phyloP scores from a whole-genome alignment of 2,888 invertebrate genomes.

The Tetramorium bicarinatum region DNA sequence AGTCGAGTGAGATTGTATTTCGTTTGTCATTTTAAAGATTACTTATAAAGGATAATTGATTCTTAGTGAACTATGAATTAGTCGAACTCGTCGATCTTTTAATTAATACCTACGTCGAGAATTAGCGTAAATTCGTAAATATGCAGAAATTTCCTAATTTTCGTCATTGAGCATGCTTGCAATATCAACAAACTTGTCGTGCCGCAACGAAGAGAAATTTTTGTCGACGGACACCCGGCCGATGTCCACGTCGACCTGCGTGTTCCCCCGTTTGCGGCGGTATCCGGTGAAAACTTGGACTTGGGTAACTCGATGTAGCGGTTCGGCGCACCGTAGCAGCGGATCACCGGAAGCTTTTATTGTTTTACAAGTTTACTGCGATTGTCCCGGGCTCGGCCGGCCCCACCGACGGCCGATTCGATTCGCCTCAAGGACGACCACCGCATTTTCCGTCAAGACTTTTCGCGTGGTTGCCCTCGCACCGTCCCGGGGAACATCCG shows the following conservation, averaged over 20 bases:
- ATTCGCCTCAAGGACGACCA: constrained; percentile 73
- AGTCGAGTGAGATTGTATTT: not conserved
- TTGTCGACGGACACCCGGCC: not conserved
- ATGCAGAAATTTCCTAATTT: not conserved
- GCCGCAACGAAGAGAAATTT: constrained; percentile 28
- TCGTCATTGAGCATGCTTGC: too few relatives aligned
- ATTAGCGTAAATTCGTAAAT: not conserved
- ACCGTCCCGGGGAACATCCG: not conserved
- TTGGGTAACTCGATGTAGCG: constrained; percentile 78
- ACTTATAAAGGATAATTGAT: not conserved
- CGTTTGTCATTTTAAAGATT: not conserved
- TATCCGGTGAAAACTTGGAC: constrained; percentile 74
- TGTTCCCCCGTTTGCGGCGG: constrained; percentile 57
- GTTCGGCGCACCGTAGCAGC: constrained; percentile 73
- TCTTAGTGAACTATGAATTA: not conserved
- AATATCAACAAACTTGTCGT: not conserved
- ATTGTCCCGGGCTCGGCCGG: constrained; percentile 52
- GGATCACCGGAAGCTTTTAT: constrained; percentile 85
- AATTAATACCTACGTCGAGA: not conserved
- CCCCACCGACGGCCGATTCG: constrained; percentile 78
- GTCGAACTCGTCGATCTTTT: not conserved
- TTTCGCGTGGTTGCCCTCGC: constrained; percentile 57
- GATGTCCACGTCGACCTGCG: constrained; percentile 43
- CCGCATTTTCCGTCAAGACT: constrained; percentile 64
- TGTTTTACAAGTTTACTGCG: constrained; percentile 85